phyloP scores from a whole-genome alignment of 2,888 invertebrate genomes.

The Ophonus ardosiacus region DNA sequence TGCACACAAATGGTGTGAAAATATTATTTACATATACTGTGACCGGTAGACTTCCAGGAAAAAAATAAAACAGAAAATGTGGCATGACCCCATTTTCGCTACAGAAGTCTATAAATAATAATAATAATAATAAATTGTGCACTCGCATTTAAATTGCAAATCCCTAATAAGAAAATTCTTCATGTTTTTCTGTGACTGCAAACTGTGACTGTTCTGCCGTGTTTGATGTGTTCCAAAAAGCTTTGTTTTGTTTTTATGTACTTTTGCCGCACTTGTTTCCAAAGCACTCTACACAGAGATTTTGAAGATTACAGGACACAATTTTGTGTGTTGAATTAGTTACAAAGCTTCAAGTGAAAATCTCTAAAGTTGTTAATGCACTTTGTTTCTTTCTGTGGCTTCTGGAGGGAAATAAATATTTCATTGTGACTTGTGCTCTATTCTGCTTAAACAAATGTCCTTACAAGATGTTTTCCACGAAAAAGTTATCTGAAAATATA shows the following conservation, averaged over 20 bases:
- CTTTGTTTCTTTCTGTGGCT: background rate
- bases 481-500: too few relatives aligned
- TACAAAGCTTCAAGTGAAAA: slow-evolving; percentile 4
- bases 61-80: too few relatives aligned
- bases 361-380: slow-evolving; percentile 26
- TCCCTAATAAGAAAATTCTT: background rate
- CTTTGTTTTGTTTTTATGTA: slow-evolving; percentile 42
- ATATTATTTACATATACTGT: too few relatives aligned
- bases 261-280: slow-evolving; percentile 33
- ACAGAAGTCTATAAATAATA: too few relatives aligned
- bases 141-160: background rate
- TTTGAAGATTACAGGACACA: slow-evolving; percentile 41
- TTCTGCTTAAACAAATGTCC: background rate
- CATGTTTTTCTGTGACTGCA: slow-evolving; percentile 8
- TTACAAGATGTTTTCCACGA: background rate
- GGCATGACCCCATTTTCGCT: too few relatives aligned
- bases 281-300: slow-evolving; percentile 33
- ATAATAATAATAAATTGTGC: too few relatives aligned
- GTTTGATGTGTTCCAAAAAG: background rate
- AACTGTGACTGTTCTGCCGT: background rate
- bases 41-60: too few relatives aligned
- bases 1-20: too few relatives aligned
- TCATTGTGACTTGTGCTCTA: background rate
- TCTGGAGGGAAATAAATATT: slow-evolving; percentile 3
- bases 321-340: slow-evolving; percentile 39